Base-by-base conservation (phyloP, 1,140 invertebrate species). In the Condylostylus longicornis region DNA sequence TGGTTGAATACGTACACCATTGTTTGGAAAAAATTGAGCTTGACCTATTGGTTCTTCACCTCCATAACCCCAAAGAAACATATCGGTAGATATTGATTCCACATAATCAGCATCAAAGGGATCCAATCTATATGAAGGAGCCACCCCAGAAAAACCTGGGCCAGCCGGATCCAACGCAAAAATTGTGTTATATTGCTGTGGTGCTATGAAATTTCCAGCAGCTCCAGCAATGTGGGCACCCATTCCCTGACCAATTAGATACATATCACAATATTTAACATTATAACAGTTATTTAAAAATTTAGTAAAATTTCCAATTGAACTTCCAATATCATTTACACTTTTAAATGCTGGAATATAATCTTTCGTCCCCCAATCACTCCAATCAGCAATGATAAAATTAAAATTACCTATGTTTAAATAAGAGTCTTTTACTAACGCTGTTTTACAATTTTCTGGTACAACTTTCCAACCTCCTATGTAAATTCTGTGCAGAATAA, bases 161-260 rank as follows among this genome's bases (percentile, higher is more conserved):
- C 72, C 68, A 0, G 79, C 80, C 1, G 79, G 76, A 60, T 84
- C 80, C 48, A 82, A 48, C 0, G 74, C 77, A 9, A 77, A 69
- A 14, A 81, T 76, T 15, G 76, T 64, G 5, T 67, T 71, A 2
- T 77, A 50, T 22, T 50, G 54, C 17, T 53, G 43, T 3, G 69
- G 66, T 1, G 65, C 66, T 5, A 68, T 41, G 6, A 56, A 46
- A 45, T 72, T 72, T 1, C 82, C 83, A 0, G 77, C 68, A 38
- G 77, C 77, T 1, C 82, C 81, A 1, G 77, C 72, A 13, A 86
- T 74, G 47, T 90, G 85, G 0, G 82, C 76, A 0, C 86, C 86
- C 6, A 91, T 62, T 43, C 82, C 87, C 62, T 88, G 86, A 0
- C 85, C 86, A 36, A 89, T 70, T 9, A 89, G 51, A 50, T 89